Evolutionary conservation across 2,888 invertebrate species (phyloP), one percentile per base, ranked within the genome.

Genomic region (Erpobdella octoculata): DNA sequence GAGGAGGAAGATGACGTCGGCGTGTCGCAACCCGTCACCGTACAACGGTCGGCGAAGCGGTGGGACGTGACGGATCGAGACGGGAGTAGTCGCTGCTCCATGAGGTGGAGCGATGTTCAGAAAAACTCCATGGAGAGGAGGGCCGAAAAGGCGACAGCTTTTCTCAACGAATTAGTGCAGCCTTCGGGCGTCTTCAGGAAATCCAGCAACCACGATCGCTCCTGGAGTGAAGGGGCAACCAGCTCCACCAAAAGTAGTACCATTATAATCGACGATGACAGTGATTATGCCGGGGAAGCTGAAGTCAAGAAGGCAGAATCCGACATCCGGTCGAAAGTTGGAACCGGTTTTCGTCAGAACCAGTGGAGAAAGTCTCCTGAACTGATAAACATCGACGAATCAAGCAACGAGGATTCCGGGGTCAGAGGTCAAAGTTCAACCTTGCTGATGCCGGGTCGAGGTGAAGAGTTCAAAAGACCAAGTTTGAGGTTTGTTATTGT

Each of bases 1-100:
- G 64, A 36, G 64, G 64, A 35, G 64, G n/a, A 35, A 64, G 64
- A 33, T 37, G 35, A 28, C 37, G 31, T 35, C 35, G 9, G 64
- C 35, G 2, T 37, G 35, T 33, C 38, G 33, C 31, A 37, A n/a
- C 38, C 66, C 9, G 36, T 3, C 41, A 15, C 36, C 38, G 38
- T 25, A 9, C 0, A 31, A 25, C 15, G 15, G 36, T 28, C 66
- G 37, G 1, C 31, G 31, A 35, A 35, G 37, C 31, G 8, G 5
- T 2, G 21, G 28, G 25, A n/a, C 25, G 6, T 25, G 4, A n/a
- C 8, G 41, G 4, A 2, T 21, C 28, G 36, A 28, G 37, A 21
- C 9, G 41, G 41, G 21, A 38, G 36, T 66, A 36, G 37, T 31
- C 31, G 25, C n/a, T 15, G 8, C 21, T 35, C n/a, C 35, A 66